Conservation (phyloP, 2,888 invertebrate genomes). For the Agrenia bidenticulata region DNA sequence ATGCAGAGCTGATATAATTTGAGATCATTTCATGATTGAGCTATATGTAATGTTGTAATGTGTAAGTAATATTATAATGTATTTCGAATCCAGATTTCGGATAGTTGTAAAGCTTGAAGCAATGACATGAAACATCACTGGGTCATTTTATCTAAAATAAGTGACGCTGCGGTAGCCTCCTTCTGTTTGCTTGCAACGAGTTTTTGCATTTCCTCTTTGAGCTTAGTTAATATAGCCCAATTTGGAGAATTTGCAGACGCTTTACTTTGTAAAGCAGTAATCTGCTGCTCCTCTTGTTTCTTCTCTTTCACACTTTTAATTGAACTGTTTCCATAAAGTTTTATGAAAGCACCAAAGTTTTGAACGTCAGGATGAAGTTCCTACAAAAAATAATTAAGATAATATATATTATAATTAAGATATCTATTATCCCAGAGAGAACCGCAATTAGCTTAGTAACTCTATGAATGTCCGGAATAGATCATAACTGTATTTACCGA, state of each 20-base stretch:
- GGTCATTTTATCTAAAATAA: too few relatives aligned
- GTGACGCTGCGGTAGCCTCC: too few relatives aligned
- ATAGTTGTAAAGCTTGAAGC: too few relatives aligned
- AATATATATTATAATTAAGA: background rate
- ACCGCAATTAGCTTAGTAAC: too few relatives aligned
- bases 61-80: too few relatives aligned
- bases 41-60: too few relatives aligned
- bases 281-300: conserved; percentile 88
- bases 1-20: too few relatives aligned
- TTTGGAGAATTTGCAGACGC: conserved; percentile 89
- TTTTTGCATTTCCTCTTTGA: conserved; percentile 78
- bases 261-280: conserved; percentile 83
- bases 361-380: conserved; percentile 90
- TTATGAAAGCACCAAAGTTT: conserved; percentile 90
- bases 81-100: too few relatives aligned
- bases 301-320: conserved; percentile 89
- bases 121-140: too few relatives aligned
- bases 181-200: conserved; percentile 55
- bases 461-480: background rate
- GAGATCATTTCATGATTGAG: too few relatives aligned
- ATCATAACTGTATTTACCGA: conserved; percentile 28
- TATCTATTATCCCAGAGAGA: background rate
- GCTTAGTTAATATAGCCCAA: conserved; percentile 82
- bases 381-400: conserved; percentile 57
- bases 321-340: conserved; percentile 88